Base-by-base conservation (phyloP, 2,888 invertebrate species). In the Patella ulyssiponensis region DNA sequence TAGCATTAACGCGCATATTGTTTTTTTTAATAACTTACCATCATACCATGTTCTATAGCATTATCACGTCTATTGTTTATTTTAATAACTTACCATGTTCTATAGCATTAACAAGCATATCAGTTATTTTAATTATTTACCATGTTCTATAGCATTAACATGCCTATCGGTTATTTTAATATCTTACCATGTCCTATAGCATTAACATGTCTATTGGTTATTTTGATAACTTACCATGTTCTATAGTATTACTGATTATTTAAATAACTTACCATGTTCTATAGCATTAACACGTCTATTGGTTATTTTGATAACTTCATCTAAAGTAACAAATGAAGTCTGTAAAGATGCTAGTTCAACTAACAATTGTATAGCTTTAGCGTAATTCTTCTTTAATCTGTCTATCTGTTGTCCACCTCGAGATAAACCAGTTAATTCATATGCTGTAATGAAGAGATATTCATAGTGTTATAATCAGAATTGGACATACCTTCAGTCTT, bases 21-120 rank as follows among this genome's bases (percentile, higher is more conserved):
- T 2, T 33, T 27, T 33, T 33, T 33, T 33, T 4, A 17, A 33
- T 82, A 33, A 82, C 93, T 92, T 90, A 96, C 96, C 98, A 89
- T 99, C n/a, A n/a, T n/a, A n/a, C n/a, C n/a, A n/a, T n/a, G 98
- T 93, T 99, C 99, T 92, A 99, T 98, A 88, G 99, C 99, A 91
- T 99, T 99, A 27, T 99, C 99, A 94, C 99, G 96, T 88, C 99
- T 94, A 92, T 99, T 99, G 51, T 99, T 99, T 83, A 98, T 95
- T 93, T 99, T 99, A 90, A 99, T 99, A 76, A 98, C 99, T 92
- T 99, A 33, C 33, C 33, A 33, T 33, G 33, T 33, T 33, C 33
- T 33, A 33, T 33, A 33, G 2, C 33, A 33, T 33, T 33, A 33
- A 33, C 33, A 4, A 2, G 4, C 4, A 2, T 33, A 33, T 33